Evolutionary conservation across 2,888 invertebrate genomes (phyloP), one percentile per base, ranked within the genome.

Genomic region (Heliconius hortense): DNA sequence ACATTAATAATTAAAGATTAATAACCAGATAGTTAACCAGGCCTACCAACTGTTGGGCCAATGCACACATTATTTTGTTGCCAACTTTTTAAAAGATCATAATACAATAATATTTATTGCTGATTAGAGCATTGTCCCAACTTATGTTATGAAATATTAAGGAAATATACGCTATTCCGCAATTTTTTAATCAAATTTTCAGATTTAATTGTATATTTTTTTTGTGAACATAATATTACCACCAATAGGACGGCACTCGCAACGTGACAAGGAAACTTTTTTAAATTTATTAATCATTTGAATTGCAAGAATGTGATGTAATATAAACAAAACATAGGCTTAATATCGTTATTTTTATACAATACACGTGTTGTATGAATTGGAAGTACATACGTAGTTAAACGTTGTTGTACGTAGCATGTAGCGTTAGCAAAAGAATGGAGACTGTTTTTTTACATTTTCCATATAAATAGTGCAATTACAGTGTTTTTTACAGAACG

Each of bases 251-350:
- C 70, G 78, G 78, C 77, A 77, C 77, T 78, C 77, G 78, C 77
- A 77, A 75, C 73, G 77, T 75, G 71, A 71, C 67, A 48, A 43
- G 67, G 35, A 8, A 35, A 35, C 35, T 60, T 60, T 68, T 71
- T 64, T 26, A 59, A 53, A 69, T 74, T 75, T 73, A 63, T 76
- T 72, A 59, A 75, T 77, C 31, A 39, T 31, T 71, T 77, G 67
- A 43, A 59, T 77, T 77, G 62, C 70, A 76, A 77, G 67, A 66
- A 77, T 77, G 77, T 75, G 75, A 77, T 77, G 70, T 71, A 53
- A 76, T 63, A 70, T 75, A 77, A 69, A 72, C 72, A 69, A 39
- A 70, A 39, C 26, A 71, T 74, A 70, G 64, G 70, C 70, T 70
- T 70, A 74, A 74, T n/a, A 21, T 56, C 63, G 18, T 71, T 60